Percentiles rank a stretch among this genome's conserved stretches.
phyloP scores from a whole-genome alignment of 2,797 vertebrate species.

The Chaetodon trifasciatus region DNA sequence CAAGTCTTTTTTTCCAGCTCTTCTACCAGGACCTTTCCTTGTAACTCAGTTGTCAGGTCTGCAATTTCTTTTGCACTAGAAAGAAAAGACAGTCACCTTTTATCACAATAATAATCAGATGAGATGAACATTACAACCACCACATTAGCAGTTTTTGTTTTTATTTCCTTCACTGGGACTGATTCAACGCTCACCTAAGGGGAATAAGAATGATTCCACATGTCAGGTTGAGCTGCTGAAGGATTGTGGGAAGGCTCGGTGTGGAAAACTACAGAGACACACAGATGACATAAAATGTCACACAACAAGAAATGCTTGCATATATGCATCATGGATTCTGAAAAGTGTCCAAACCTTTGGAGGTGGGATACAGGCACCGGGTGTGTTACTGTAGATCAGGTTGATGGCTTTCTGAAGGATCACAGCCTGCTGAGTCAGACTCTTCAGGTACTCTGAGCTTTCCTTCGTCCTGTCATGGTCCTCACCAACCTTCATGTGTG shows the following conservation, averaged over 20 bases:
- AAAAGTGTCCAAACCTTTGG: conserved; percentile 71
- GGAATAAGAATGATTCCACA: conserved; percentile 94
- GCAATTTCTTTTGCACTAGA: conserved; percentile 91
- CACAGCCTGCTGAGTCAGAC: conserved; percentile 93
- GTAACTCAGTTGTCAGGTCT: conserved; percentile 88
- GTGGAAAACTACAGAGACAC: conserved; percentile 87
- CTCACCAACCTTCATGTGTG: conserved; percentile 87
- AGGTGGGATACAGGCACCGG: conserved; percentile 86
- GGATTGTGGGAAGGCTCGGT: conserved; percentile 89
- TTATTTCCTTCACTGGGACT: neutral
- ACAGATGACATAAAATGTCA: conserved; percentile 6
- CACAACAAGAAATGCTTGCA: neutral
- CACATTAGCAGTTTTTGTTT: neutral
- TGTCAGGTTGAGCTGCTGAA: conserved; percentile 94
- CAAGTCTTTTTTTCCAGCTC: conserved; percentile 53
- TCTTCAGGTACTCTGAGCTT: conserved; percentile 94
- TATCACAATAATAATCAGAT: neutral
- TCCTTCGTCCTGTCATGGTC: conserved; percentile 91
- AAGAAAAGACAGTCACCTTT: conserved; percentile 21
- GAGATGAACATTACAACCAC: neutral
- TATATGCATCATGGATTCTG: neutral
- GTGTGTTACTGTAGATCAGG: conserved; percentile 90
- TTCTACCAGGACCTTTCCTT: conserved; percentile 72
- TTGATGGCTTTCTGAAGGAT: conserved; percentile 94
- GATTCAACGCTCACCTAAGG: conserved; percentile 85